Percentiles rank a stretch among this genome's conserved stretches.
Evolutionary conservation across 2,888 invertebrate species (phyloP).

Genomic region (Globia sparganii): DNA sequence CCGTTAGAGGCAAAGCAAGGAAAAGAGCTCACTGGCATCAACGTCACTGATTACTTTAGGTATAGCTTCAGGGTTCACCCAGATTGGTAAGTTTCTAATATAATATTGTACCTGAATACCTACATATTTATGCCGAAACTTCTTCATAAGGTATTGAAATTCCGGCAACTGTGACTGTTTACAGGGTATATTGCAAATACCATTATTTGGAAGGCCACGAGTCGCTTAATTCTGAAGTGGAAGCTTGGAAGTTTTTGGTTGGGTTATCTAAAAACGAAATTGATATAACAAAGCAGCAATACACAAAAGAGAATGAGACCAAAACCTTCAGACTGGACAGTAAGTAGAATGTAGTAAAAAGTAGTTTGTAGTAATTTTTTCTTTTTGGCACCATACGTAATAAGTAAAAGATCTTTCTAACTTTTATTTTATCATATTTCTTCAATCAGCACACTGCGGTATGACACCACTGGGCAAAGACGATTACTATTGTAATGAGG

Average conservation of each 20-base stretch:
- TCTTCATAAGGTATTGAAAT: background rate
- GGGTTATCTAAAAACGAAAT: slow-evolving; percentile 90
- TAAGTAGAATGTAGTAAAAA: slow-evolving; percentile 65
- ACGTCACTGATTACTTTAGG: slow-evolving; percentile 93
- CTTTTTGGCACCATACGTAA: background rate
- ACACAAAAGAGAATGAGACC: slow-evolving; percentile 74
- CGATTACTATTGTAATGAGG: slow-evolving; percentile 95
- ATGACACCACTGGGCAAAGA: slow-evolving; percentile 90
- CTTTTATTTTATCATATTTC: slow-evolving; percentile 1
- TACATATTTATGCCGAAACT: background rate
- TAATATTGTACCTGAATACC: background rate
- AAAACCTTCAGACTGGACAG: slow-evolving; percentile 75
- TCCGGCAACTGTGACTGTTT: slow-evolving; percentile 21
- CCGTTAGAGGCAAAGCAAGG: slow-evolving; percentile 92
- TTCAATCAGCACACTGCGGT: slow-evolving; percentile 91
- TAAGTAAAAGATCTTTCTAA: background rate
- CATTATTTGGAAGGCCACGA: slow-evolving; percentile 95
- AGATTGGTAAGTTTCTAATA: slow-evolving; percentile 91
- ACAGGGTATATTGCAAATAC: slow-evolving; percentile 96
- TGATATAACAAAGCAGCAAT: slow-evolving; percentile 85
- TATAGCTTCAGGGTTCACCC: slow-evolving; percentile 96
- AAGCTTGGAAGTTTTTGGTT: slow-evolving; percentile 93
- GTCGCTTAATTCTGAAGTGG: slow-evolving; percentile 93
- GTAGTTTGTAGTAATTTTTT: background rate
- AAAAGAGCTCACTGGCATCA: slow-evolving; percentile 92